These are phyloP conservation scores for Gallinago stenura DNA, from an alignment of 2,797 vertebrate species.

Conservation along the genomic window DNA sequence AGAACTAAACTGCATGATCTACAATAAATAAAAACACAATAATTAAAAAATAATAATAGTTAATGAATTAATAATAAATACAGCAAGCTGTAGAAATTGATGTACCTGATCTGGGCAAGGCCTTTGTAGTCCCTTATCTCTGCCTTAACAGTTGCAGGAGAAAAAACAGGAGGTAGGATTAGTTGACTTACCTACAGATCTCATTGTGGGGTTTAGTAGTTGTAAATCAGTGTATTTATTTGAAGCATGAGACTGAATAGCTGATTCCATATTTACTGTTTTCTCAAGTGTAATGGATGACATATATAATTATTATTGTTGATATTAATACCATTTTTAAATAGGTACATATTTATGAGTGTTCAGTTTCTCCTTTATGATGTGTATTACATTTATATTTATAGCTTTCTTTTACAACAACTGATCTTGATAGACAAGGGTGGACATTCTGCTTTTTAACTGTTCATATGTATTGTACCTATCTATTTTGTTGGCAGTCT, in stretches of 20 bases:
- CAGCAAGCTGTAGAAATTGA: background rate
- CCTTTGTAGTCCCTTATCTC: background rate
- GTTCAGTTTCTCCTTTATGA: background rate
- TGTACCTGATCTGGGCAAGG: background rate
- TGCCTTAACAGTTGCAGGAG: background rate
- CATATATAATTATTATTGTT: background rate
- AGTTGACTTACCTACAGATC: background rate
- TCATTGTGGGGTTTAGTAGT: background rate
- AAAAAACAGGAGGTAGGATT: background rate
- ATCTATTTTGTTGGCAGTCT: background rate
- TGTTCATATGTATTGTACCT: background rate
- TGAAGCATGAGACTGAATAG: background rate
- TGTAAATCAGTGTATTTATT: background rate
- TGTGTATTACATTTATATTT: background rate
- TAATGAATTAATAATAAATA: background rate
- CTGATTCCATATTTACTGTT: background rate
- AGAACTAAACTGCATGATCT: background rate
- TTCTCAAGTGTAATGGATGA: background rate
- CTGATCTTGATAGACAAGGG: background rate
- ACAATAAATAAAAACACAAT: background rate
- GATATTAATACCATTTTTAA: background rate
- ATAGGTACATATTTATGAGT: background rate
- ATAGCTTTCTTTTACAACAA: background rate
- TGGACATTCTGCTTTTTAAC: background rate
- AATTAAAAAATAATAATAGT: background rate